Evolutionary conservation across 2,113 vertebrate genomes (phyloP), one percentile per base, ranked within the genome.

Genomic region (Sturnira hondurensis): DNA sequence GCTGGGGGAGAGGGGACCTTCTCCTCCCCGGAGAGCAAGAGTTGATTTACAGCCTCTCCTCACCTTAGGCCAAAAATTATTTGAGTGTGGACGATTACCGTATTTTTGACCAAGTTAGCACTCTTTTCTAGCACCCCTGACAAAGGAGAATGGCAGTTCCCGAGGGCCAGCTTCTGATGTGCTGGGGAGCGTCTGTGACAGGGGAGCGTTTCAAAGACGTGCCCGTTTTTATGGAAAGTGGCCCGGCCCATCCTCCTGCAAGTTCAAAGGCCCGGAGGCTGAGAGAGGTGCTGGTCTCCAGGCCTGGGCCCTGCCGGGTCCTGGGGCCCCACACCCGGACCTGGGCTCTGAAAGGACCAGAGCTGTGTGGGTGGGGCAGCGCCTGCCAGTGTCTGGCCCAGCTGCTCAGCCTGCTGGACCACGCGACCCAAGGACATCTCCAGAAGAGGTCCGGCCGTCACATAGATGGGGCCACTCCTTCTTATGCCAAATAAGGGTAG

Each of bases 131-230:
- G 65, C 38, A 56, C n/a, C 67, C 33, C 24, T 50, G 45, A 8
- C 28, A n/a, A 38, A 9, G 36, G 38, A 28, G 1, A 47, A 19
- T 74, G 54, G 16, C 15, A 3, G 81, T 22, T 26, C 50, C 90
- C 80, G 52, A 71, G 50, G n/a, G 20, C 11, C 19, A 0, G 5
- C 24, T 83, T 67, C 54, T 50, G 83, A 86, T 22, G 54, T 56
- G 54, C 54, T 20, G 4, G 6, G 45, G 7, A 56, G 54, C 54
- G 8, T 12, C 36, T 71, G 3, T 15, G 14, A 41, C 86, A n/a
- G 86, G 67, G 78, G 5, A 36, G 38, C 93, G 85, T 61, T 97
- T 93, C 90, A 97, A 96, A 97, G 81, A 80, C 80, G 15, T 24
- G 71, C 78, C 63, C 17, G 22, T 89, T 95, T 96, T 92, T 83